Conservation (phyloP, 2,113 vertebrate species). For the Potamarius usumacintae region DNA sequence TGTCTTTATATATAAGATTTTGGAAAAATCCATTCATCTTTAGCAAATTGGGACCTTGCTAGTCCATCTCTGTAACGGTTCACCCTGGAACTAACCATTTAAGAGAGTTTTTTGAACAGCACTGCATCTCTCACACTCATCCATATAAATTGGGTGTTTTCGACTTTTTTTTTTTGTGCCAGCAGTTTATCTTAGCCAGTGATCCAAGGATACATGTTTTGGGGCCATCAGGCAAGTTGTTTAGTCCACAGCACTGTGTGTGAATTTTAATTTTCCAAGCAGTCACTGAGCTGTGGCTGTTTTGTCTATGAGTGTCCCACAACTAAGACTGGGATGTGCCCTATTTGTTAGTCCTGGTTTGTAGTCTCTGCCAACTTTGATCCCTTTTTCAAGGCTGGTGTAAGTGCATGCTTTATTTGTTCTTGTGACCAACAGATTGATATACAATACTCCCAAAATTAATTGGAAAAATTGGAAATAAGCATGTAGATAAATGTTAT, state of each 20-base stretch:
- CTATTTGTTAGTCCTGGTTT: not conserved
- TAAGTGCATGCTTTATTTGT: not conserved
- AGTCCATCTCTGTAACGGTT: not conserved
- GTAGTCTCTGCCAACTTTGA: not conserved
- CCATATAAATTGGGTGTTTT: not conserved
- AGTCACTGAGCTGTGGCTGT: not conserved
- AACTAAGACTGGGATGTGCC: not conserved
- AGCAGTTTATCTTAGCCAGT: not conserved
- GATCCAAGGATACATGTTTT: not conserved
- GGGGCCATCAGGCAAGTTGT: not conserved
- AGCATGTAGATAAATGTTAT: not conserved
- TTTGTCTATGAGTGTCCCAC: not conserved
- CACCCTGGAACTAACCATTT: not conserved
- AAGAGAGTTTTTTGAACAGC: not conserved
- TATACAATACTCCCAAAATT: not conserved
- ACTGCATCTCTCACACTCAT: not conserved
- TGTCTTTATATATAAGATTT: not conserved
- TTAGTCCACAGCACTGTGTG: not conserved
- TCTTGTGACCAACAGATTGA: not conserved
- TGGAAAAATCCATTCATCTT: not conserved
- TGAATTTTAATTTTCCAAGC: conserved; percentile 6
- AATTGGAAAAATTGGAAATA: not conserved
- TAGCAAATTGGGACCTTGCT: not conserved
- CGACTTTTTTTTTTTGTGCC: not conserved
- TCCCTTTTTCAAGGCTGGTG: not conserved